phyloP scores from a whole-genome alignment of 1,140 invertebrate genomes.

The Monomorium pharaonis region DNA sequence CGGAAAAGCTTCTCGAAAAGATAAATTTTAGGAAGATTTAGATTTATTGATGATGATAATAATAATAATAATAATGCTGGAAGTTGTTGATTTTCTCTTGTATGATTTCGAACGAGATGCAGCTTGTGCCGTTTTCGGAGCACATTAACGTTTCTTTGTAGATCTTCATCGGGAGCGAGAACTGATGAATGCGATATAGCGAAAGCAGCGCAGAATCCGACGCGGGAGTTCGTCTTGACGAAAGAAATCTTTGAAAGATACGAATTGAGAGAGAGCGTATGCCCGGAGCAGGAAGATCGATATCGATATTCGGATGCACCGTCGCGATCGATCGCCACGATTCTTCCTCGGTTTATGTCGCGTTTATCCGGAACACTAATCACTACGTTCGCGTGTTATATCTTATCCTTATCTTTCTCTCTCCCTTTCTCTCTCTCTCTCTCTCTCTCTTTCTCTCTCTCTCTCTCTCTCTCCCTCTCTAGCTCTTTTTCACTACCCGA shows the following conservation, averaged over 20 bases:
- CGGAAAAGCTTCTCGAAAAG: neutral
- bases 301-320: neutral
- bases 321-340: neutral
- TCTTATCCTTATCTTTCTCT: constrained; percentile 48
- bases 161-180: neutral
- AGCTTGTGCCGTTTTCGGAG: neutral
- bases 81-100: neutral
- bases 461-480: neutral
- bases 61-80: neutral
- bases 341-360: neutral
- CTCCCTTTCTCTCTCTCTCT: constrained; percentile 13
- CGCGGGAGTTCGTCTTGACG: neutral
- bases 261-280: neutral
- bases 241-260: neutral
- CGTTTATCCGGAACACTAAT: constrained; percentile 18
- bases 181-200: neutral
- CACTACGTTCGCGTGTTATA: constrained; percentile 24
- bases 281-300: neutral
- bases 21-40: constrained; percentile 23
- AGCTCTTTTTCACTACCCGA: constrained; percentile 27
- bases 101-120: neutral
- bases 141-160: neutral
- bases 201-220: neutral
- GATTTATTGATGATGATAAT: neutral
- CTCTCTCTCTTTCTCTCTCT: neutral